A percentile compares a stretch with the other conserved stretches of the same genome.
Evolutionary conservation across 37 sponge, comb jelly and placozoan species (phyloP).

Genomic region (Bolinopsis microptera): DNA sequence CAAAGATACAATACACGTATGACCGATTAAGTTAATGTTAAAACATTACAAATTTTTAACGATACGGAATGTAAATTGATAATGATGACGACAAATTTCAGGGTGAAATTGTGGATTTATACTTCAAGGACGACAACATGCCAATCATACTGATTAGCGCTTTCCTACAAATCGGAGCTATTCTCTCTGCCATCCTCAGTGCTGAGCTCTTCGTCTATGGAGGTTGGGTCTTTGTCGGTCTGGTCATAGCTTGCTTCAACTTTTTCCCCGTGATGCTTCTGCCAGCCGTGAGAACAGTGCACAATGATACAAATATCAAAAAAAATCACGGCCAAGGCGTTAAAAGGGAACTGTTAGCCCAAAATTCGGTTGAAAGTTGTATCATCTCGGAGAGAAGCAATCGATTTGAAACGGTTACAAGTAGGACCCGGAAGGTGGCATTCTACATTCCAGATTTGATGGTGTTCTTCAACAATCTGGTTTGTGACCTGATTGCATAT

Average conservation of each 20-base stretch:
- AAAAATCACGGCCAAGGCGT: background rate
- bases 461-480: background rate
- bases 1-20: too few species aligned
- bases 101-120: conserved; percentile 9
- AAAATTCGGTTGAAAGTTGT: background rate
- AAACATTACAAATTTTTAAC: too few species aligned
- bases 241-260: background rate
- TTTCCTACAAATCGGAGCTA: background rate
- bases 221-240: background rate
- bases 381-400: background rate
- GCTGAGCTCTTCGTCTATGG: background rate
- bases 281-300: background rate
- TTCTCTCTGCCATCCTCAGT: background rate
- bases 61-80: too few species aligned
- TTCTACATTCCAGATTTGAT: conserved; percentile 8
- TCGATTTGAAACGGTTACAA: background rate
- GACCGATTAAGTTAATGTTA: too few species aligned
- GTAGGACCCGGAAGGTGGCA: background rate
- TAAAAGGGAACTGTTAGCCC: background rate
- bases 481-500: background rate
- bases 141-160: background rate
- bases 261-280: background rate
- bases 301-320: background rate
- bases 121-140: background rate
- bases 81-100: background rate